These are phyloP conservation scores for Diabrotica balteata DNA, from an alignment of 2,888 invertebrate species.

Conservation along the genomic window DNA sequence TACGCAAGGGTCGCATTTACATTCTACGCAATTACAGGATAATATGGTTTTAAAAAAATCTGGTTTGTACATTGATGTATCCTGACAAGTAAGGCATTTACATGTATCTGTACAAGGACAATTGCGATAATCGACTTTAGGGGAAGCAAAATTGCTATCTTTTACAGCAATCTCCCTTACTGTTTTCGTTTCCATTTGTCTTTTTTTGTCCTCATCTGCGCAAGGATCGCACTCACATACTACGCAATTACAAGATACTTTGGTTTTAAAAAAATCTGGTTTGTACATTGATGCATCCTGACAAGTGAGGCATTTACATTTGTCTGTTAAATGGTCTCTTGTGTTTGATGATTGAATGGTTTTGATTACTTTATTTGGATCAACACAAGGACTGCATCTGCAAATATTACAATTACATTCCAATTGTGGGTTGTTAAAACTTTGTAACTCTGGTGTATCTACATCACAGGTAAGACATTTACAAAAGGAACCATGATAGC, in stretches of 20 bases:
- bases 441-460: too few relatives aligned
- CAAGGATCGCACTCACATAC: background rate
- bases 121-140: too few relatives aligned
- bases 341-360: background rate
- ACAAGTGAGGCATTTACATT: background rate
- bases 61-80: background rate
- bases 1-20: background rate
- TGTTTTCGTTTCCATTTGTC: too few relatives aligned
- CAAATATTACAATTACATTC: background rate
- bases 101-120: too few relatives aligned
- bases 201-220: background rate
- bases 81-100: background rate
- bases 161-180: too few relatives aligned
- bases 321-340: background rate
- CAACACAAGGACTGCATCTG: background rate
- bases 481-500: too few relatives aligned
- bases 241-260: background rate
- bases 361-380: background rate
- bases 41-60: background rate
- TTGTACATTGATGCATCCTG: background rate
- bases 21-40: background rate
- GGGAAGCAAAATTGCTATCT: too few relatives aligned
- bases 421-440: background rate
- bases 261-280: background rate
- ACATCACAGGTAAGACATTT: conserved; percentile 1